Conservation (phyloP, 2,797 vertebrate genomes). For the Tokudaia muenninki region DNA sequence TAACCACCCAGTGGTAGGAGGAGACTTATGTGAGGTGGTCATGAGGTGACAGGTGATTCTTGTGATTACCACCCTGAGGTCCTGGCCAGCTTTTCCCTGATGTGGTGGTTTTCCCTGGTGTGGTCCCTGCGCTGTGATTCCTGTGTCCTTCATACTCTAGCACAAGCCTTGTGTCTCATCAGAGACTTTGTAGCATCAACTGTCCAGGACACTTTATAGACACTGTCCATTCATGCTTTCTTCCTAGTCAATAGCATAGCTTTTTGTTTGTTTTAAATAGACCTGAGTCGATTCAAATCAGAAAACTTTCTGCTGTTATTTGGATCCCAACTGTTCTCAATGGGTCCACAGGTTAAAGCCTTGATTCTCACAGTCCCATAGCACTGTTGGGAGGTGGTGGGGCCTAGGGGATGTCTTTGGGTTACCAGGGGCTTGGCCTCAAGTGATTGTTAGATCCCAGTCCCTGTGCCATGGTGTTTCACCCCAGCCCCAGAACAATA, state of each 20-base stretch:
- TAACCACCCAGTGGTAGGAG: background rate
- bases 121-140: too few relatives aligned
- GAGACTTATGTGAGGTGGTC: background rate
- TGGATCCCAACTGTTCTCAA: background rate
- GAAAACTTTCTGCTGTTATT: background rate
- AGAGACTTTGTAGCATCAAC: background rate
- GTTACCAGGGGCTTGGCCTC: background rate
- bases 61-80: too few relatives aligned
- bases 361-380: background rate
- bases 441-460: background rate
- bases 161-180: background rate
- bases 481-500: background rate
- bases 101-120: rapidly evolving
- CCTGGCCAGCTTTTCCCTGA: rapidly evolving
- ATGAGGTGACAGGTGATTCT: background rate
- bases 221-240: background rate
- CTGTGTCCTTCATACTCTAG: too few relatives aligned
- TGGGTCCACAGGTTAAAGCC: background rate
- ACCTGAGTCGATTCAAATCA: background rate
- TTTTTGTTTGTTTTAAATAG: background rate
- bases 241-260: background rate
- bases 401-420: background rate
- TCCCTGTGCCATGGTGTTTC: too few relatives aligned
- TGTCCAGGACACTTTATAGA: background rate
- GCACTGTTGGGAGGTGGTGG: background rate